Conservation (phyloP, 2,888 invertebrate genomes). For the Platynereis dumerilii region DNA sequence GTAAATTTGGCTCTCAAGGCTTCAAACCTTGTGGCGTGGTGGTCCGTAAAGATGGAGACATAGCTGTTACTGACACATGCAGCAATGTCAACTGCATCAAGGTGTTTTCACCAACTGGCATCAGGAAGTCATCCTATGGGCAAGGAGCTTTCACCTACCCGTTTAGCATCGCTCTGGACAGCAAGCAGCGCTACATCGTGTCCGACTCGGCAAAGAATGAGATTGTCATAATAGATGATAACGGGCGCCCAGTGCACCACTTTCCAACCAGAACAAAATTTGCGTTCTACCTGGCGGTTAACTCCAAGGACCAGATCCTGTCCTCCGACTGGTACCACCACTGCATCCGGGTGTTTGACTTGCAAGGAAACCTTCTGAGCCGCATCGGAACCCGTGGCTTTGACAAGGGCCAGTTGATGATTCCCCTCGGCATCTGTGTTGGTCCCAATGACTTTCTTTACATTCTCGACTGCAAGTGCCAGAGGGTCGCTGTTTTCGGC, state of each 20-base stretch:
- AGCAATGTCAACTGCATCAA: constrained; percentile 16
- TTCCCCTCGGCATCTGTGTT: constrained; percentile 25
- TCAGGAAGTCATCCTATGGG: constrained; percentile 1
- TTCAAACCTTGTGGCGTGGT: constrained; percentile 30
- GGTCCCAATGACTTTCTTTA: constrained; percentile 14
- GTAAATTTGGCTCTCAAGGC: constrained; percentile 10
- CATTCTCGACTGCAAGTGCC: constrained; percentile 28
- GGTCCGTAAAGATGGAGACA: constrained; percentile 17
- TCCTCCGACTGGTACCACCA: constrained; percentile 31
- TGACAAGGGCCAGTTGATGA: constrained; percentile 24
- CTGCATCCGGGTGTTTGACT: constrained; percentile 24
- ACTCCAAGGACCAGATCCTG: constrained; percentile 22
- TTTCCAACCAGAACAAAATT: constrained; percentile 29
- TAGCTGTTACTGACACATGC: constrained; percentile 30
- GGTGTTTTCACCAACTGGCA: constrained; percentile 22
- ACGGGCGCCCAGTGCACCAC: constrained; percentile 10
- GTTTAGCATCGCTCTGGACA: constrained; percentile 27
- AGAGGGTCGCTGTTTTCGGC: constrained; percentile 18
- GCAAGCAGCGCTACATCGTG: constrained; percentile 18
- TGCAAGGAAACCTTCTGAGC: constrained; percentile 15
- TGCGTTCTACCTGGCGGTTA: constrained; percentile 26
- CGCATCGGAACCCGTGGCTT: constrained; percentile 20
- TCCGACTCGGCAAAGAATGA: constrained; percentile 24
- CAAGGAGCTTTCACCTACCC: constrained; percentile 25
- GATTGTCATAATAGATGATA: constrained; percentile 10